Conservation (phyloP, 2,113 vertebrate genomes). For the Limnothrissa miodon region DNA sequence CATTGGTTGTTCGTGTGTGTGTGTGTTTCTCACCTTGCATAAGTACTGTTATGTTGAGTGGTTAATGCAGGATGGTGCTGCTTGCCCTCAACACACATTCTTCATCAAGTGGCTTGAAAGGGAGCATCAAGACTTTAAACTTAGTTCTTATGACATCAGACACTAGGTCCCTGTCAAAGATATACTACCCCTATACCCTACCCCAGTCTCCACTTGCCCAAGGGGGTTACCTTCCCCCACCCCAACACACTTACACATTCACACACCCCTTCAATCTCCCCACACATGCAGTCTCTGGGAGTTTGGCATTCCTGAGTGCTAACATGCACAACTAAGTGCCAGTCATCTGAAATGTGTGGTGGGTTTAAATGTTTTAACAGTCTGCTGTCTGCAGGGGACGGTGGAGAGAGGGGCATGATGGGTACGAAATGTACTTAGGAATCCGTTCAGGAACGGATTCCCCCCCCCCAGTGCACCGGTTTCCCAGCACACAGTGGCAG, state of each 20-base stretch:
- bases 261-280: background rate
- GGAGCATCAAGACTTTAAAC: slow-evolving; percentile 1
- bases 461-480: too few relatives aligned
- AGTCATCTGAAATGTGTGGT: slow-evolving; percentile 44
- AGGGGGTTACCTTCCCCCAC: too few relatives aligned
- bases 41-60: slow-evolving; percentile 19
- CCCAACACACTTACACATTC: background rate
- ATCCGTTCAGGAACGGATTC: too few relatives aligned
- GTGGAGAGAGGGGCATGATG: background rate
- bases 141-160: background rate
- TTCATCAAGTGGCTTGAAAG: slow-evolving; percentile 15
- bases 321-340: slow-evolving; percentile 39
- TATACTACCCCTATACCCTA: background rate
- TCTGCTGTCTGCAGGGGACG: slow-evolving; percentile 15
- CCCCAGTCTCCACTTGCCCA: background rate
- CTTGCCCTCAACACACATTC: slow-evolving; percentile 27
- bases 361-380: slow-evolving; percentile 38
- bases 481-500: background rate
- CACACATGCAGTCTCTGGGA: background rate
- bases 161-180: background rate
- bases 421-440: background rate
- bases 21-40: slow-evolving; percentile 6
- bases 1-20: background rate
- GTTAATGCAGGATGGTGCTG: background rate
- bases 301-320: background rate